A percentile compares a stretch with the other conserved stretches of the same genome.
Evolutionary conservation across 2,888 invertebrate species (phyloP).

Genomic region (Cerastoderma edule): DNA sequence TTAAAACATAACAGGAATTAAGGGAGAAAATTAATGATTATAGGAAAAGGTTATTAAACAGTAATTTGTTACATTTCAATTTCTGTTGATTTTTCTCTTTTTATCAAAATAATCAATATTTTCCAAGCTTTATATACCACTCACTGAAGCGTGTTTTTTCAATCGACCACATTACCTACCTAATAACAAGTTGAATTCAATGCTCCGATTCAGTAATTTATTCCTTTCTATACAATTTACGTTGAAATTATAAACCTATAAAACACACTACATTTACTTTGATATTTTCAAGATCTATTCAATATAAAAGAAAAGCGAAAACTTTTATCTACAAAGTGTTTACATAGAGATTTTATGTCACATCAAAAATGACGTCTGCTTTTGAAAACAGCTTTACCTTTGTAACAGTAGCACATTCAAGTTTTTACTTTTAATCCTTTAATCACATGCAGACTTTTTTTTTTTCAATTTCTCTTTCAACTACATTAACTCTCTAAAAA

Average conservation of each 20-base stretch:
- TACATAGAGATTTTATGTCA: constrained; percentile 11
- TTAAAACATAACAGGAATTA: no score
- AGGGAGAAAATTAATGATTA: no score
- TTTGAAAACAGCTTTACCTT: no score
- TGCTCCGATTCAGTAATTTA: constrained; percentile 60
- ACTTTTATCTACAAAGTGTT: constrained; percentile 19
- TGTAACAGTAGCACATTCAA: no score
- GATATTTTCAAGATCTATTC: constrained; percentile 22
- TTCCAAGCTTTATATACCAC: constrained; percentile 30
- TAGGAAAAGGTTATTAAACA: no score
- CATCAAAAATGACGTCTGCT: constrained; percentile 14
- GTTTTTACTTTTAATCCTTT: no score
- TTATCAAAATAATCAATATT: constrained; percentile 26
- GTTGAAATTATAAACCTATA: constrained; percentile 55
- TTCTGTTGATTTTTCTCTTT: constrained; percentile 32
- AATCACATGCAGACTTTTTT: no score
- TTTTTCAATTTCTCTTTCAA: no score
- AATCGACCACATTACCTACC: constrained; percentile 49
- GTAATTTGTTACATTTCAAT: constrained; percentile 38
- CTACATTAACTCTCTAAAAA: no score
- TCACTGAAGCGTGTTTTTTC: constrained; percentile 28
- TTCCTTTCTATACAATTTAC: constrained; percentile 49
- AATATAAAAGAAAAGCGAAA: constrained; percentile 23
- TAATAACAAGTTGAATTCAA: constrained; percentile 49
- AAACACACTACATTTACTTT: constrained; percentile 34